These are phyloP conservation scores for Asarcornis scutulata DNA, from an alignment of 2,113 vertebrate species.

Conservation along the genomic window DNA sequence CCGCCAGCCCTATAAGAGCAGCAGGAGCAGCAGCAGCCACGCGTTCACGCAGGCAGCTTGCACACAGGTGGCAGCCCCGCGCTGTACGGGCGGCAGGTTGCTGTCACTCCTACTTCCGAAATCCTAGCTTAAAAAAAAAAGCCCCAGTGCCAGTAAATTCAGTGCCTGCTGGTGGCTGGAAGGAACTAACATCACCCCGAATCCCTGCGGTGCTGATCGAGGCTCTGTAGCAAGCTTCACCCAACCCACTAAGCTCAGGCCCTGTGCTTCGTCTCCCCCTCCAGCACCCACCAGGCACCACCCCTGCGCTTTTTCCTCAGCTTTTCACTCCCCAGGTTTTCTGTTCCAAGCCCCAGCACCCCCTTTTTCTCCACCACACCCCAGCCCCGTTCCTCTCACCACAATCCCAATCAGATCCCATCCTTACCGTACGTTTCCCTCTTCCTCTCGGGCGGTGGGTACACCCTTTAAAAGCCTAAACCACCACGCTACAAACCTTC, in stretches of 20 bases:
- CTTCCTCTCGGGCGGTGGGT: background rate
- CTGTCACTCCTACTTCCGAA: too few relatives aligned
- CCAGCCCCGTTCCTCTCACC: rapidly evolving
- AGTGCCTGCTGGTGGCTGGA: background rate
- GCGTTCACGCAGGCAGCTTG: too few relatives aligned
- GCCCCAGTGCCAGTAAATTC: background rate
- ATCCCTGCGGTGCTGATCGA: rapidly evolving
- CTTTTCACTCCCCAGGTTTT: background rate
- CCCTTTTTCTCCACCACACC: background rate
- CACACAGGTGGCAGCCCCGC: too few relatives aligned
- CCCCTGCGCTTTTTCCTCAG: too few relatives aligned
- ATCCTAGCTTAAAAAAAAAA: too few relatives aligned
- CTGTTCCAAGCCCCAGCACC: background rate
- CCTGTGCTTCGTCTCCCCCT: background rate
- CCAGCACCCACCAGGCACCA: background rate
- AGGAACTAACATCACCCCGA: background rate
- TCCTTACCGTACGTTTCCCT: background rate
- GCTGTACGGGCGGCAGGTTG: too few relatives aligned
- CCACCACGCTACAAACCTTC: constrained; percentile 75
- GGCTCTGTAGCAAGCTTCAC: rapidly evolving
- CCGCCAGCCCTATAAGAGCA: too few relatives aligned
- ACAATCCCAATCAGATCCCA: background rate
- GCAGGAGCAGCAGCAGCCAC: too few relatives aligned
- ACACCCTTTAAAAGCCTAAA: background rate
- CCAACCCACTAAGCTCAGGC: background rate